Base-by-base conservation (phyloP, 2,113 vertebrate species). In the Urocynchramus pylzowi region DNA sequence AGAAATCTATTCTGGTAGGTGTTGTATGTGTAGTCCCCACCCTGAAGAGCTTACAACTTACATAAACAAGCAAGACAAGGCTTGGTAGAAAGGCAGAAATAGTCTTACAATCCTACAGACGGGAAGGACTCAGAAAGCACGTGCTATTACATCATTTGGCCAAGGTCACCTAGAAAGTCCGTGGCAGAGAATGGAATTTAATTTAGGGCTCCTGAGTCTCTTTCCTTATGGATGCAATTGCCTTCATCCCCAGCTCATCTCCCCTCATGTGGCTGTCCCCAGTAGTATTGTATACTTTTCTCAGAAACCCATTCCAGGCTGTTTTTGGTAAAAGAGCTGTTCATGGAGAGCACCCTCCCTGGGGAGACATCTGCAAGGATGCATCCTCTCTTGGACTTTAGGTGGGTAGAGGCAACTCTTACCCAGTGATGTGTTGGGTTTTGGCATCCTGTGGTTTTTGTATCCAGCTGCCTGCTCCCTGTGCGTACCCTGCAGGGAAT, bases 1-100 rank as follows among this genome's bases (percentile, higher is more conserved):
- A 93, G 84, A 70, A 91, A 89, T 75, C 87, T 94, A 53, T 87
- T 91, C 81, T 94, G 67, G 78, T 94, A 90, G 87, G 93, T 87
- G 84, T 79, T 90, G 42, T 91, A 16, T 77, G 63, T 83, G 63
- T 75, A 91, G 93, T 87, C 54, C 42, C 93, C 92, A 91, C 78
- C 84, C 85, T 83, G 47, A 90, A 88, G 74, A 88, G 81, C 53
- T 85, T 82, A 60, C 49, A 89, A 35, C 53, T 94, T 91, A 65
- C 56, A 89, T 84, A 95, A 95, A 93, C 77, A 82, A 84, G 69
- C 59, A 33, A 86, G 33, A 70, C 64, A 84, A 78, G 41, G 50
- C 79, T 88, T 63, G 44, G 76, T 83, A 26, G 79, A 86, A 86
- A 59, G 42, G 71, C 67, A 91, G 87, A 83, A 94, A 31, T n/a